These are phyloP conservation scores for Penaeus chinensis DNA, from an alignment of 1,140 invertebrate species.

Conservation along the genomic window DNA sequence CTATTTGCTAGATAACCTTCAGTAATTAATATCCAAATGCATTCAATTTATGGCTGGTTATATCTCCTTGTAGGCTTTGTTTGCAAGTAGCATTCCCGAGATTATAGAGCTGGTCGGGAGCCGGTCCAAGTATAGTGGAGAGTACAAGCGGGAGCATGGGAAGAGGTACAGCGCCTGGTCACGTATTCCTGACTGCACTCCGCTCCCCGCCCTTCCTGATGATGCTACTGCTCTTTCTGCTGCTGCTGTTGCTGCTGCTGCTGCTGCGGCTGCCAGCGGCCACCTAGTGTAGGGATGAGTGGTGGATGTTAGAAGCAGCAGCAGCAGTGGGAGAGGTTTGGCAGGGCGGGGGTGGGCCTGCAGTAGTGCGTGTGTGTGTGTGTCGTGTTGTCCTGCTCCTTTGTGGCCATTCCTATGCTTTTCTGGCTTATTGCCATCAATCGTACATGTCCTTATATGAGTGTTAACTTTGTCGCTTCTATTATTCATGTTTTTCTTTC, in stretches of 20 bases:
- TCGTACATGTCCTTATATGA: constrained; percentile 50
- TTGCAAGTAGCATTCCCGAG: constrained; percentile 98
- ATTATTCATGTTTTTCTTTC: constrained; percentile 51
- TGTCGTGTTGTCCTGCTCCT: constrained; percentile 62
- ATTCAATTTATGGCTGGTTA: constrained; percentile 63
- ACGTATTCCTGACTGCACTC: constrained; percentile 55
- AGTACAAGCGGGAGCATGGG: constrained; percentile 97
- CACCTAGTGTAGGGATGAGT: constrained; percentile 42
- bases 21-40: constrained; percentile 55
- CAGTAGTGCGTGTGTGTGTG: constrained; percentile 62
- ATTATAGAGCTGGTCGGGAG: constrained; percentile 98
- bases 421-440: constrained; percentile 52
- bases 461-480: constrained; percentile 44
- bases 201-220: constrained; percentile 31
- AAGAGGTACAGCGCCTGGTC: constrained; percentile 81
- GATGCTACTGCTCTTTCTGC: constrained; percentile 40
- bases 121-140: constrained; percentile 97
- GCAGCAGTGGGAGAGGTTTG: constrained; percentile 38
- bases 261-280: constrained; percentile 33
- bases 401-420: constrained; percentile 50
- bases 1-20: constrained; percentile 58
- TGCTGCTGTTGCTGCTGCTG: constrained; percentile 48
- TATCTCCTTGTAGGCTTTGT: constrained; percentile 85
- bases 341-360: constrained; percentile 42
- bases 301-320: constrained; percentile 43